Conservation (phyloP, 2,113 vertebrate genomes). For the Ramphastos sulfuratus region DNA sequence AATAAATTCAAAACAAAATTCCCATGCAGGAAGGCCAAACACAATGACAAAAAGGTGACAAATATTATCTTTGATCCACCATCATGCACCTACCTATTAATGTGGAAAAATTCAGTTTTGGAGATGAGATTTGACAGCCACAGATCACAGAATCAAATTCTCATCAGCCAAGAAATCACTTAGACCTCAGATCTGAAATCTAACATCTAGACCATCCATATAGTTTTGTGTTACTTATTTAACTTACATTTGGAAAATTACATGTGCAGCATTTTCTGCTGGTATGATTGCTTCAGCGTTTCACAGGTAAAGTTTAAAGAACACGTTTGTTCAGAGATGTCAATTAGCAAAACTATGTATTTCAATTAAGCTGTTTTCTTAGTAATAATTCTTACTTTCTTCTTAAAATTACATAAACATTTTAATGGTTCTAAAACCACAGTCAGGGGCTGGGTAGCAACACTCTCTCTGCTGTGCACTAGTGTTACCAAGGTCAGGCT, state of each 20-base stretch:
- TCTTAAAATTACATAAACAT: background rate
- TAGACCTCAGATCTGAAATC: background rate
- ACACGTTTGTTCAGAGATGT: background rate
- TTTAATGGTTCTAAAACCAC: background rate
- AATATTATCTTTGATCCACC: background rate
- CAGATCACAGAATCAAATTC: background rate
- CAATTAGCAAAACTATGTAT: background rate
- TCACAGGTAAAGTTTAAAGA: background rate
- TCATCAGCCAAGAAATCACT: background rate
- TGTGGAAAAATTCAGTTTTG: background rate
- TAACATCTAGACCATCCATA: background rate
- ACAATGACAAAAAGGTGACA: background rate
- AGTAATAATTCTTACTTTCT: background rate
- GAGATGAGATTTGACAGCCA: background rate
- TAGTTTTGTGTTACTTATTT: background rate
- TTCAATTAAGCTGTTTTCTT: background rate
- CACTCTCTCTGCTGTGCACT: background rate
- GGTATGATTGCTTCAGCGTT: background rate
- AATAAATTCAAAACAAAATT: background rate
- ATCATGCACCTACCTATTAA: background rate
- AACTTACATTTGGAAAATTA: background rate
- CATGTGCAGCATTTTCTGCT: background rate
- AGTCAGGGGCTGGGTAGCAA: rapidly evolving
- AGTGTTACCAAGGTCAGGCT: background rate
- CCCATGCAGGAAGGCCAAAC: background rate